Base-by-base conservation (phyloP, 1,140 invertebrate genomes). In the Microplitis mediator region DNA sequence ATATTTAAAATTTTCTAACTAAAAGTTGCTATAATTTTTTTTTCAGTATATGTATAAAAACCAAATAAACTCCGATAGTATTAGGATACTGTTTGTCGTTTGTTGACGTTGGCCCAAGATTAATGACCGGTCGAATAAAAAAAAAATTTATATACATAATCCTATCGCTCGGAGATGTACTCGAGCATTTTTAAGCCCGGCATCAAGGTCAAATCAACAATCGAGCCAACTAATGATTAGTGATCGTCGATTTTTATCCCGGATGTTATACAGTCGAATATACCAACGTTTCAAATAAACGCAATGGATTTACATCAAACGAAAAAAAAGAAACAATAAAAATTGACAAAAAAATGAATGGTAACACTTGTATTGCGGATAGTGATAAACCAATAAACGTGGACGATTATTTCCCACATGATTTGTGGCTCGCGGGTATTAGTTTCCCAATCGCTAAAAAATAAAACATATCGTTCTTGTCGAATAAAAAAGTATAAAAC, bases 381-480 rank as follows among this genome's bases (percentile, higher is more conserved):
- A 71, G 60, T 72, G 72, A 77, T 74, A 72, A 75, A 65, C 74
- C 70, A 77, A 77, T 77, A 75, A 73, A 75, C 61, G 74, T 67
- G 69, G 72, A 58, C 68, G 71, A 74, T 74, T 75, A 77, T 77
- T 77, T 75, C 60, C 58, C 69, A 61, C 69, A 68, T 77, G 76
- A 75, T 77, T 77, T 72, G 71, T 74, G 67, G 68, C 32, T 69
- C 8, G 65, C 66, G 61, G 71, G 72, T 77, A 77, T 77, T 77
- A 77, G 76, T 68, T 73, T 66, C 35, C 32, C 61, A 61, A 75
- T 77, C 65, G 72, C 51, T 52, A 51, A 73, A 77, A 77, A 75
- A 45, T 75, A 77, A 75, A 75, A 74, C 72, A 67, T 69, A 72
- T 69, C 63, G 56, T 9, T 6, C 9, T 45, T 63, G 69, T 71